Evolutionary conservation across 2,888 invertebrate species (phyloP).

Genomic region (Aproaerema taeniolella): DNA sequence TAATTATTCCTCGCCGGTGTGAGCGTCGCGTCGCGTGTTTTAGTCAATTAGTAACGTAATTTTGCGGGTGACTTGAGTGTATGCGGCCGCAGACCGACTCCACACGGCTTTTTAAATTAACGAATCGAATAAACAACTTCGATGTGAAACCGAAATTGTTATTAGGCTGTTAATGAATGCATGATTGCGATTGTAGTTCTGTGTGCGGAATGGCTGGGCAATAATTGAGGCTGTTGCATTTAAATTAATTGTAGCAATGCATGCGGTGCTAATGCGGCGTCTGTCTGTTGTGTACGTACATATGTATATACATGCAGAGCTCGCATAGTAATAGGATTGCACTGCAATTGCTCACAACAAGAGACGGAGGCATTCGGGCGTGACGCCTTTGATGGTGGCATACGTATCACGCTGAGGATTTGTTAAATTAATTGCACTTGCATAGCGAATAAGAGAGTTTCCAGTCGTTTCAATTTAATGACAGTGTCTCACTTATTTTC

Average conservation of each 20-base stretch:
- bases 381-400: constrained; percentile 55
- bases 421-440: constrained; percentile 7
- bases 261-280: constrained; percentile 50
- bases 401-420: constrained; percentile 4
- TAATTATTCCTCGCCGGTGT: constrained; percentile 76
- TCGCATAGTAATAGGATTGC: constrained; percentile 57
- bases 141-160: constrained; percentile 9
- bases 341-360: constrained; percentile 58
- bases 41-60: constrained; percentile 78
- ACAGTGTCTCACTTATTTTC: too few species aligned
- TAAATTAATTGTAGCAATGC: constrained; percentile 66
- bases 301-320: constrained; percentile 47
- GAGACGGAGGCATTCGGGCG: constrained; percentile 51
- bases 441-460: too few species aligned
- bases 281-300: constrained; percentile 32
- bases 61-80: constrained; percentile 76
- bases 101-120: constrained; percentile 44
- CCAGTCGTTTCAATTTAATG: too few species aligned
- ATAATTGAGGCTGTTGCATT: constrained; percentile 69
- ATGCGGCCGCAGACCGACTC: constrained; percentile 57
- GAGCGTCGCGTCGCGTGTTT: constrained; percentile 78
- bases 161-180: constrained; percentile 16
- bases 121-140: constrained; percentile 25
- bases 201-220: constrained; percentile 45
- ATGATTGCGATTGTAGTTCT: constrained; percentile 14